Percentiles rank a stretch among this genome's conserved stretches.
These are phyloP conservation scores for Gibbula magus DNA, from an alignment of 2,888 invertebrate genomes.

Conservation along the genomic window DNA sequence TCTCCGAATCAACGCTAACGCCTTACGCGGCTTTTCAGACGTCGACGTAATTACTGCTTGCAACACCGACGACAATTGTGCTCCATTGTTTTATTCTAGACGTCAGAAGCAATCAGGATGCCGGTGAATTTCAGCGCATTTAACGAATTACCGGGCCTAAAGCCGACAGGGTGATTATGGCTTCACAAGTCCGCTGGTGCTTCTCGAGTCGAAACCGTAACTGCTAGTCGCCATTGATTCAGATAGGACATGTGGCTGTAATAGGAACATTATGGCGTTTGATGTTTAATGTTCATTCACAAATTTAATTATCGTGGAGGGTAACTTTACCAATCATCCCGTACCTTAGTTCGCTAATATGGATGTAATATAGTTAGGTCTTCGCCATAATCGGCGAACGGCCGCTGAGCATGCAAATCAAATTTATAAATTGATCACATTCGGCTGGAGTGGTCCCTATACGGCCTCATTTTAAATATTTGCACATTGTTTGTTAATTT, in stretches of 20 bases:
- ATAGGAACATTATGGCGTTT: slow-evolving; percentile 26
- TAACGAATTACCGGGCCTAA: background rate
- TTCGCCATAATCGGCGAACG: slow-evolving; percentile 33
- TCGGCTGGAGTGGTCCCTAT: slow-evolving; percentile 23
- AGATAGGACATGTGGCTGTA: slow-evolving; percentile 22
- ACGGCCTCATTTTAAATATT: slow-evolving; percentile 36
- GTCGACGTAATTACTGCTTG: background rate
- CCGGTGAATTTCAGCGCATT: background rate
- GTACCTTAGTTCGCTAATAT: slow-evolving; percentile 34
- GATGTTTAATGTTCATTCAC: slow-evolving; percentile 33
- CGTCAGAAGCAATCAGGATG: slow-evolving; percentile 6
- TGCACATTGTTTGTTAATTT: slow-evolving; percentile 37
- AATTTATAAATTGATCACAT: slow-evolving; percentile 34
- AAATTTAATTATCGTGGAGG: slow-evolving; percentile 32
- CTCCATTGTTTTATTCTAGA: slow-evolving; percentile 17
- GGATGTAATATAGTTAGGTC: slow-evolving; percentile 36
- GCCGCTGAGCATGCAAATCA: slow-evolving; percentile 38
- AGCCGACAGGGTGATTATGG: slow-evolving; percentile 5
- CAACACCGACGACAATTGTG: slow-evolving; percentile 13
- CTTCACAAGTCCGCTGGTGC: background rate
- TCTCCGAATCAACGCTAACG: background rate
- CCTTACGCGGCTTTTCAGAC: background rate
- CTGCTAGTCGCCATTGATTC: background rate
- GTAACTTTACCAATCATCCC: slow-evolving; percentile 35
- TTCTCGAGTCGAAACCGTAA: background rate